These are phyloP conservation scores for Chloroceryle inda DNA, from an alignment of 2,797 vertebrate species.

Conservation along the genomic window DNA sequence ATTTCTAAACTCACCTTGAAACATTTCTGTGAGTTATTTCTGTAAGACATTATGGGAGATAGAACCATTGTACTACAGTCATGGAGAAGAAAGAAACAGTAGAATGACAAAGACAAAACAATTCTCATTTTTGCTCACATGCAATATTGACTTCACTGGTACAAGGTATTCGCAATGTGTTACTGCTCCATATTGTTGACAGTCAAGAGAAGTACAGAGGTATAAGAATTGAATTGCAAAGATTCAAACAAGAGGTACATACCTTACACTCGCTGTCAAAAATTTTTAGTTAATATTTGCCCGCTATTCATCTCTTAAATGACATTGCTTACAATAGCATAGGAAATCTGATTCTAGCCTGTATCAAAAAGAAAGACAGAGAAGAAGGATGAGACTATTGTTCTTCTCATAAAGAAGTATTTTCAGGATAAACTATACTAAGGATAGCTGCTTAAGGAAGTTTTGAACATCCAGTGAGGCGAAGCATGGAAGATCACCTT, in stretches of 20 bases:
- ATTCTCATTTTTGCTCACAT: background rate
- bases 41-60: background rate
- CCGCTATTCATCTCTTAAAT: background rate
- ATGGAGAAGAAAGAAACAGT: background rate
- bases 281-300: background rate
- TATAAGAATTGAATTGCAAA: background rate
- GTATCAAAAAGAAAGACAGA: background rate
- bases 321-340: background rate
- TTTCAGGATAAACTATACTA: background rate
- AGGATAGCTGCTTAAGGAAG: background rate
- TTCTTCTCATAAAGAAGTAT: background rate
- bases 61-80: background rate
- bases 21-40: background rate
- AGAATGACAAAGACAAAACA: background rate
- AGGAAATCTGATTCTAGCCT: background rate
- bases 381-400: background rate
- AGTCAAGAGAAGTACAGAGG: background rate
- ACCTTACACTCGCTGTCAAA: background rate
- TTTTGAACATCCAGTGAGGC: background rate
- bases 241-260: background rate
- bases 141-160: background rate
- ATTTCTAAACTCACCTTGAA: too few relatives aligned
- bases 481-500: background rate
- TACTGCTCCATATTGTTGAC: background rate
- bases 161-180: background rate